Evolutionary conservation across 2,113 vertebrate species (phyloP), one percentile per base, ranked within the genome.

Genomic region (Laticauda laticaudata): DNA sequence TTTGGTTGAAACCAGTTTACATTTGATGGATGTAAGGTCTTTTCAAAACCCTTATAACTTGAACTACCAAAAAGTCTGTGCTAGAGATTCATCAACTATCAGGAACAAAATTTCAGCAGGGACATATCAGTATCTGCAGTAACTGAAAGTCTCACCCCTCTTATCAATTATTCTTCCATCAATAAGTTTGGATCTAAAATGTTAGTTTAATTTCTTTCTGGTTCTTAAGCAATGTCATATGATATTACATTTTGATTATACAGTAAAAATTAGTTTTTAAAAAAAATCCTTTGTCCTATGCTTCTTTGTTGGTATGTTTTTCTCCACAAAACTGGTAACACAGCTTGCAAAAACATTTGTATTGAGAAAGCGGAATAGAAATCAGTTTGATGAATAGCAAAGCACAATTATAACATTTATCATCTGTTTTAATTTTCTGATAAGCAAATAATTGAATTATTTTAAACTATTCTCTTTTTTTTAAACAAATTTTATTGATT

Each of bases 371-470:
- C 34, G 2, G 45, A 29, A 12, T 56, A 64, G 3, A 61, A 94
- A 57, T 55, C 54, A 45, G 48, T 53, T 55, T 26, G 54, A 14
- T 90, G 10, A 29, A 26, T 8, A 18, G 53, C 29, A 45, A 24
- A 91, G 4, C 29, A 56, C 87, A 91, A 55, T 48, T 45, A 43
- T 14, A 45, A 75, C 23, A 24, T 53, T 89, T 48, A 43, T 39
- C 0, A 0, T 0, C 11, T 1, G 11, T 0, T 1, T 0, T 29
- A 2, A 4, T 53, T 34, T 24, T 12, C 0, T 1, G 90, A 12
- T 88, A 43, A 34, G 86, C 2, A 45, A 5, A 20, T 14, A 34
- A 0, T 21, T 20, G 21, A 75, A 51, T 7, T 91, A 43, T 43
- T 21, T 8, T 89, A 86, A 2, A 24, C 8, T 0, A 24, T 26